phyloP scores from a whole-genome alignment of 1,140 invertebrate genomes.

The Philopotamus ludificatus region DNA sequence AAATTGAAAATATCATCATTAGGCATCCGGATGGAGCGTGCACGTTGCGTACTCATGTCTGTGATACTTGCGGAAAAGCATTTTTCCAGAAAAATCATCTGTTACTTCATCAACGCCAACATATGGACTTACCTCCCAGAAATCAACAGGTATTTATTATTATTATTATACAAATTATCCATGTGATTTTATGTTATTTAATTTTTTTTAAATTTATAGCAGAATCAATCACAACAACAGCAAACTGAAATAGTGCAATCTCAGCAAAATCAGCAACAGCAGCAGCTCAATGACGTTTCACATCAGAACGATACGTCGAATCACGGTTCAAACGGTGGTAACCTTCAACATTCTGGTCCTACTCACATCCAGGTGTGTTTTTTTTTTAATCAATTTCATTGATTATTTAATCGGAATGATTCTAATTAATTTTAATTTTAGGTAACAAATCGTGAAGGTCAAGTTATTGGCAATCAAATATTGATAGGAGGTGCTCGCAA shows the following conservation, averaged over 20 bases:
- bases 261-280: slow-evolving; percentile 48
- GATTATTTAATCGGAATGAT: neutral
- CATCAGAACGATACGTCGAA: slow-evolving; percentile 34
- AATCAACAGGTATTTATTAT: slow-evolving; percentile 45
- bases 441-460: slow-evolving; percentile 54
- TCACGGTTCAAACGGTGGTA: slow-evolving; percentile 25
- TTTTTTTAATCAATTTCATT: neutral
- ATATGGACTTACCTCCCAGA: slow-evolving; percentile 70
- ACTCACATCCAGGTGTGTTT: slow-evolving; percentile 37
- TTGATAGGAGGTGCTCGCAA: slow-evolving; percentile 44
- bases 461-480: slow-evolving; percentile 56
- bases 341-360: slow-evolving; percentile 32
- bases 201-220: slow-evolving; percentile 49
- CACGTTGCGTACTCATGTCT: slow-evolving; percentile 76
- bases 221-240: slow-evolving; percentile 45
- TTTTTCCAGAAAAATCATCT: slow-evolving; percentile 86
- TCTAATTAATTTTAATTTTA: slow-evolving; percentile 34
- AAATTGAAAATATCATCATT: neutral
- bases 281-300: slow-evolving; percentile 44
- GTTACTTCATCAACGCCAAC: slow-evolving; percentile 75
- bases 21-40: slow-evolving; percentile 78
- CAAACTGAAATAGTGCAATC: slow-evolving; percentile 42
- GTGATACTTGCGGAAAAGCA: slow-evolving; percentile 80
- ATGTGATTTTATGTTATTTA: neutral
- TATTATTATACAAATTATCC: neutral